These are phyloP conservation scores for Battus philenor DNA, from an alignment of 1,140 invertebrate species.

Conservation along the genomic window DNA sequence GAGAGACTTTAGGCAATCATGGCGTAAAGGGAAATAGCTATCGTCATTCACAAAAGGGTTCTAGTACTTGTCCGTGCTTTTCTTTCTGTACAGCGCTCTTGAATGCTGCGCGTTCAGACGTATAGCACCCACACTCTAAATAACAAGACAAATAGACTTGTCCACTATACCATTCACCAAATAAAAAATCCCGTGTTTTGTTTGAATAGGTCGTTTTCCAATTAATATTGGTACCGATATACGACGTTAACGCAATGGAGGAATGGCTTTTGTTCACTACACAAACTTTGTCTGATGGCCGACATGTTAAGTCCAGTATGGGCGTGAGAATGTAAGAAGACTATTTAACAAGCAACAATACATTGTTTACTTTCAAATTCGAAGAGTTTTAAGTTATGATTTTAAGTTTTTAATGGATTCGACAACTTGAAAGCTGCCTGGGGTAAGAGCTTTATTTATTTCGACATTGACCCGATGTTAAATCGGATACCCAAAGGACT, in stretches of 20 bases:
- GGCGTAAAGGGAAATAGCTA: constrained; percentile 8
- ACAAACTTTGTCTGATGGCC: constrained; percentile 52
- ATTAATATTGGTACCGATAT: constrained; percentile 72
- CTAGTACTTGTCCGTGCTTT: constrained; percentile 17
- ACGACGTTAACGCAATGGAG: constrained; percentile 44
- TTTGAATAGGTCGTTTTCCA: constrained; percentile 73
- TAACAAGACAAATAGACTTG: constrained; percentile 69
- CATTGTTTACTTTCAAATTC: constrained; percentile 56
- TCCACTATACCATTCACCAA: constrained; percentile 72
- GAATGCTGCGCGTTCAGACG: constrained; percentile 37
- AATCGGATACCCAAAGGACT: constrained; percentile 20
- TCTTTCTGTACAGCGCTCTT: constrained; percentile 39
- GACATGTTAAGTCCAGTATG: constrained; percentile 34
- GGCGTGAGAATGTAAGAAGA: constrained; percentile 55
- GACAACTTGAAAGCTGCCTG: constrained; percentile 8
- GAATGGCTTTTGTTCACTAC: constrained; percentile 47
- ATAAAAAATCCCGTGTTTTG: constrained; percentile 70
- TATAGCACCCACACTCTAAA: constrained; percentile 69
- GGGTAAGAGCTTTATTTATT: constrained; percentile 9
- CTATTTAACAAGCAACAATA: constrained; percentile 48
- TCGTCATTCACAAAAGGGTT: constrained; percentile 10
- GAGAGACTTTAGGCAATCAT: too few species aligned
- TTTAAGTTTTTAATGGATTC: constrained; percentile 20
- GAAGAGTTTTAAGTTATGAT: constrained; percentile 29
- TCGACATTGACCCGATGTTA: constrained; percentile 23